Conservation (phyloP, 2,113 vertebrate genomes). For the Lycaon pictus region DNA sequence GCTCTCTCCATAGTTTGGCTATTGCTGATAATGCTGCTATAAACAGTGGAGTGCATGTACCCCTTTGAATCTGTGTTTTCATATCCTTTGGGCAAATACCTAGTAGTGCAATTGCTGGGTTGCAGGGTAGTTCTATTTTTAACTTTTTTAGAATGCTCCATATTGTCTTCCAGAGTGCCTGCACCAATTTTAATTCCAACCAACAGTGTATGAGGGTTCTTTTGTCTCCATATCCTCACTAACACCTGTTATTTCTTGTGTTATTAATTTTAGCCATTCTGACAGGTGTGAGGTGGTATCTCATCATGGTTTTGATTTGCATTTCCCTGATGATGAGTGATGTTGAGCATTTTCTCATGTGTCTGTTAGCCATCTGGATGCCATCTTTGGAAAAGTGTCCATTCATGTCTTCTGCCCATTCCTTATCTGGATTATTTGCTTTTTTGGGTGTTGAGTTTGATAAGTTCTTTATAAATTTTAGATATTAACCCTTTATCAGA, state of each 20-base stretch:
- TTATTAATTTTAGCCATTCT: background rate
- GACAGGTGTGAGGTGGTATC: background rate
- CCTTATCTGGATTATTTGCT: background rate
- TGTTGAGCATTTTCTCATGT: background rate
- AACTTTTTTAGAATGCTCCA: background rate
- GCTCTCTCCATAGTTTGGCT: background rate
- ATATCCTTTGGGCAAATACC: background rate
- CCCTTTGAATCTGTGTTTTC: background rate
- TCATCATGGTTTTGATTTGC: background rate
- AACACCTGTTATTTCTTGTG: background rate
- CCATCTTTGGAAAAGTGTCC: background rate
- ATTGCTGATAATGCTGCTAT: background rate
- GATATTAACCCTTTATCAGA: background rate
- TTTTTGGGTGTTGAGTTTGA: background rate
- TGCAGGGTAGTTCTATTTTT: background rate
- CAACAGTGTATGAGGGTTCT: background rate
- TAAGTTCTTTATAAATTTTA: background rate
- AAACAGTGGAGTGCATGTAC: background rate
- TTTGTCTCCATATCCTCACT: background rate
- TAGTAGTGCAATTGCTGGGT: background rate
- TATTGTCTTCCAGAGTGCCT: background rate
- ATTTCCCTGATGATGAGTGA: background rate
- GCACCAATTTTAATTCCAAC: background rate
- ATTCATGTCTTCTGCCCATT: background rate
- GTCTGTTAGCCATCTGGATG: no score